A percentile compares a stretch with the other conserved stretches of the same genome.
Conservation (phyloP, 1,140 invertebrate species). For the Colletes latitarsis region DNA sequence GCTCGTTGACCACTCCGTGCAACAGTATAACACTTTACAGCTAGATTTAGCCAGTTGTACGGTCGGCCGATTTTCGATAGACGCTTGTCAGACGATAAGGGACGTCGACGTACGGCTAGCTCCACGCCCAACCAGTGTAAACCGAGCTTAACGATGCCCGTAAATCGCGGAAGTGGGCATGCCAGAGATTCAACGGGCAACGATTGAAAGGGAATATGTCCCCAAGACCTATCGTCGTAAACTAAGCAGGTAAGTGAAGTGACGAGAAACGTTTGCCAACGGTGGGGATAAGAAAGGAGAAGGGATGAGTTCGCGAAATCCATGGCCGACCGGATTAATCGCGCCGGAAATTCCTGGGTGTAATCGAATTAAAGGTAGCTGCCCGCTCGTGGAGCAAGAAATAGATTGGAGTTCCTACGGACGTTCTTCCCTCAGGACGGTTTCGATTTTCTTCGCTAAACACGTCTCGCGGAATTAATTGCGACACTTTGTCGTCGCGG, state of each 20-base stretch:
- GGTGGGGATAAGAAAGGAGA: neutral
- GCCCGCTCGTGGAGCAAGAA: slow-evolving; percentile 27
- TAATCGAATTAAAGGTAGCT: slow-evolving; percentile 54
- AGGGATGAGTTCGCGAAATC: slow-evolving; percentile 8
- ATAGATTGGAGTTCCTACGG: slow-evolving; percentile 26
- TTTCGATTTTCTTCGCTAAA: slow-evolving; percentile 33
- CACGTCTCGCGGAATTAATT: slow-evolving; percentile 30
- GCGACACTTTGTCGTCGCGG: slow-evolving; percentile 28
- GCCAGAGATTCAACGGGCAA: neutral
- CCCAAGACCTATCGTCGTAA: slow-evolving; percentile 23
- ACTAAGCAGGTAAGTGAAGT: slow-evolving; percentile 43
- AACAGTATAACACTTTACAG: too few species aligned
- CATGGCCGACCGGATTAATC: slow-evolving; percentile 40
- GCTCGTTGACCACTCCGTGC: neutral
- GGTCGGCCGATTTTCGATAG: slow-evolving; percentile 39
- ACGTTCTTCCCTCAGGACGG: neutral
- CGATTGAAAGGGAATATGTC: slow-evolving; percentile 37
- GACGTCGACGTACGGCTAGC: neutral
- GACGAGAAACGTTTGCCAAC: neutral
- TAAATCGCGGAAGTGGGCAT: slow-evolving; percentile 52
- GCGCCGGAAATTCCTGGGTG: slow-evolving; percentile 32
- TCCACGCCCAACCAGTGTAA: slow-evolving; percentile 56
- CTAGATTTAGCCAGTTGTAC: neutral
- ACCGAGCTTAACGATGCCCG: slow-evolving; percentile 37
- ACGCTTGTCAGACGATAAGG: slow-evolving; percentile 17